phyloP scores from a whole-genome alignment of 1,140 invertebrate genomes.

The Drosophila lowei region DNA sequence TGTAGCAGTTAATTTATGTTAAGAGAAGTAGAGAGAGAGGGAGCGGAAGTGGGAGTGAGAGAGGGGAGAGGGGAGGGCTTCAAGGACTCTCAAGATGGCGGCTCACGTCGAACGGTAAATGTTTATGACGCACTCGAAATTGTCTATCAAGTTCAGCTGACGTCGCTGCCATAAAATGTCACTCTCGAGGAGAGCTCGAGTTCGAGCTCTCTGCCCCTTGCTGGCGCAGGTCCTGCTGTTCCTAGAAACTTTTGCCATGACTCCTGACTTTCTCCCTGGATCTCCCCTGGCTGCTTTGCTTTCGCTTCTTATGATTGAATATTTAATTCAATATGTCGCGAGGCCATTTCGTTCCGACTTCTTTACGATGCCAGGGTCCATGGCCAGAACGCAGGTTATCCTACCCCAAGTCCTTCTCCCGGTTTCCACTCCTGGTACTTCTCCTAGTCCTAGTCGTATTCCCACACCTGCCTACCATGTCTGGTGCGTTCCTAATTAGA shows the following conservation, averaged over 20 bases:
- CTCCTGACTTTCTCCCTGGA: no score
- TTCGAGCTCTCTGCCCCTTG: no score
- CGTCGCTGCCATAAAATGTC: constrained; percentile 71
- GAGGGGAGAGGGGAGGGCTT: neutral
- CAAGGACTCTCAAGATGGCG: constrained; percentile 8
- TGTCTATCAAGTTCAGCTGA: constrained; percentile 81
- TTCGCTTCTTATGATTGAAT: constrained; percentile 76
- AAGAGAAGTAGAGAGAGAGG: constrained; percentile 18
- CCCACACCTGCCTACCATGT: neutral
- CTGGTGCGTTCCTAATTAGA: constrained; percentile 48
- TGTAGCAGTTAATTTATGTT: constrained; percentile 61
- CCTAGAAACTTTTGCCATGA: constrained; percentile 38
- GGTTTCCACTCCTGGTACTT: no score
- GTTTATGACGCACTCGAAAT: constrained; percentile 79
- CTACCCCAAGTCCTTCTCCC: no score
- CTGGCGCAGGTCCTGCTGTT: constrained; percentile 4
- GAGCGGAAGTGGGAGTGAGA: constrained; percentile 2
- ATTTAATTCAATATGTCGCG: constrained; percentile 78
- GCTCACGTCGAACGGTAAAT: constrained; percentile 77
- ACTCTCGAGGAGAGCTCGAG: constrained; percentile 26
- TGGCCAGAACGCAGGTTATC: no score
- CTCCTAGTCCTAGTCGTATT: constrained; percentile 1
- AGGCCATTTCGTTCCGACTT: constrained; percentile 49
- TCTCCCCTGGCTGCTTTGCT: constrained; percentile 19
- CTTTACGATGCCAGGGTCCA: constrained; percentile 37